Base-by-base conservation (phyloP, 2,888 invertebrate species). In the Rhorus exstirpatorius region DNA sequence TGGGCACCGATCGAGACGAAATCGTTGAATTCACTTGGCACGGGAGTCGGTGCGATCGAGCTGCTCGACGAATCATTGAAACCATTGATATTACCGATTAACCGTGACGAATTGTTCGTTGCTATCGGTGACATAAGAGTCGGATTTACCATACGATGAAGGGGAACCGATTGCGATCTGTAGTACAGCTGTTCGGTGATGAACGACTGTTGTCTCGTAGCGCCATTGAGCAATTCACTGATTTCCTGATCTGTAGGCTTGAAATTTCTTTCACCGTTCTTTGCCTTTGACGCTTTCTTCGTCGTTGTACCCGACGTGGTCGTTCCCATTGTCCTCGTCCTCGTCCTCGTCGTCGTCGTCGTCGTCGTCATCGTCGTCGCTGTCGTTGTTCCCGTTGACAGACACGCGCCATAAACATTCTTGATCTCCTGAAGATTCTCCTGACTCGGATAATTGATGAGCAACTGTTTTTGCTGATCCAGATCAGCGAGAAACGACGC, bases 121-220 rank as follows among this genome's bases (percentile, higher is more conserved):
- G 93, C 93, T 17, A 94, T 87, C 0, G 93, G 92, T 12, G 92
- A 93, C 85, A 92, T 91, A 3, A 93, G 87, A n/a, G 90, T 87
- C 3, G 90, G 91, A 85, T 90, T 91, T 17, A 91, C 89, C 90
- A 95, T 95, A 83, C 94, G 94, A 88, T 95, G 95, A 19, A 96
- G 92, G 0, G 97, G 97, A 63, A 97, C 97, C 12, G 97, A 97
- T 88, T 97, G 97, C 6, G 97, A 97, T 70, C 97, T 86, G 93
- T 94, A 83, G 93, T 92, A 80, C 81, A 92, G 79, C 77, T 91
- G 89, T 53, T 92, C 91, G 49, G 85, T 88, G 19, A 85, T 87
- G 77, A 94, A 94, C 0, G 79, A 79, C 26, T 92, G 93, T 2
- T 92, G 93, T 17, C 93, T 89, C 78, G 94, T 93, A 84, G 94